A percentile compares a stretch with the other conserved stretches of the same genome.
Evolutionary conservation across 2,797 vertebrate species (phyloP).

Genomic region (Anas capensis): DNA sequence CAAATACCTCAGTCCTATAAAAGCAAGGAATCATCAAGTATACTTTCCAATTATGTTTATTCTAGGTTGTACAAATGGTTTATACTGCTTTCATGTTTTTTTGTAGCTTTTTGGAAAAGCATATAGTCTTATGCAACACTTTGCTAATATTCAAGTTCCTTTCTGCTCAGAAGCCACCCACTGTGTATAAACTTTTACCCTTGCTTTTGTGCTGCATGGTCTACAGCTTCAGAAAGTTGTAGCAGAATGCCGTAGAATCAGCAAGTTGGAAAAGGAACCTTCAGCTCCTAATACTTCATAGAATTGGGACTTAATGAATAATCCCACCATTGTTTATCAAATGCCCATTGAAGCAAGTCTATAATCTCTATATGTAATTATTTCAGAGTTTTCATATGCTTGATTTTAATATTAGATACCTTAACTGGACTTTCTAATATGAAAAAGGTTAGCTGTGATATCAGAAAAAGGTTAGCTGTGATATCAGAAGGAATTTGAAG

Average conservation of each 20-base stretch:
- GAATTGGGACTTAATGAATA: neutral
- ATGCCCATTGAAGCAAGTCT: neutral
- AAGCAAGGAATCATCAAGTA: neutral
- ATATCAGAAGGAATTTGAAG: neutral
- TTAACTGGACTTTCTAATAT: neutral
- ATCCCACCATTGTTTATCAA: neutral
- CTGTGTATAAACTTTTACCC: neutral
- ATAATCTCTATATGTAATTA: neutral
- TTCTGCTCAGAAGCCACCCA: neutral
- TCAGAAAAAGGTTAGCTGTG: neutral
- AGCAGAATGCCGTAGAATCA: neutral
- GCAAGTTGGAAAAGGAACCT: neutral
- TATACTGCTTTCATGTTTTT: neutral
- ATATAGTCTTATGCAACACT: neutral
- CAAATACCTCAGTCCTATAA: neutral
- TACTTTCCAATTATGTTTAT: neutral
- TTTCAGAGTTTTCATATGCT: neutral
- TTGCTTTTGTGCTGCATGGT: neutral
- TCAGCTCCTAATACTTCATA: neutral
- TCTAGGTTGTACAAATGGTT: neutral
- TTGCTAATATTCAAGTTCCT: neutral
- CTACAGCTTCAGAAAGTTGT: neutral
- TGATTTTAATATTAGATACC: neutral
- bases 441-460: no score
- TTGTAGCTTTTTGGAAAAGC: conserved; percentile 9